Evolutionary conservation across 35 echinoderm and acorn worm species (phyloP).

Genomic region (Heliocidaris erythrogramma): DNA sequence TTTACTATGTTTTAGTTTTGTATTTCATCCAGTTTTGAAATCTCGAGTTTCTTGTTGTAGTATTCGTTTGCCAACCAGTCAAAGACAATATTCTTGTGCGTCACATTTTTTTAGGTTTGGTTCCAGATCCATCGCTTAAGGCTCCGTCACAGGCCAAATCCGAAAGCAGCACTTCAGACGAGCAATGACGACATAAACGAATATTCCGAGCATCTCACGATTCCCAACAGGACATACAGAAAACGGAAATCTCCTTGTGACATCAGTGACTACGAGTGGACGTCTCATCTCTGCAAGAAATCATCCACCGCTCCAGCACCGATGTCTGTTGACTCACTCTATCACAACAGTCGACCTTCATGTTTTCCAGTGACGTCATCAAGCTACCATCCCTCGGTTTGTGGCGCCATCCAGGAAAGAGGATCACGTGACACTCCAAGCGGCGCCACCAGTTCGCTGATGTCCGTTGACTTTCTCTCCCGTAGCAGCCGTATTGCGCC

Average conservation of each 20-base stretch:
- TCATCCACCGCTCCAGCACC: not conserved
- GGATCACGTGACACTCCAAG: not conserved
- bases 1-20: too few species aligned
- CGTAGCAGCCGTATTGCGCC: not conserved
- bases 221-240: not conserved
- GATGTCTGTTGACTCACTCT: not conserved
- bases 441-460: not conserved
- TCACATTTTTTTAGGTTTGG: not conserved
- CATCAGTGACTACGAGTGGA: not conserved
- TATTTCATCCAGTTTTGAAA: too few species aligned
- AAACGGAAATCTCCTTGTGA: not conserved
- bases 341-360: too few species aligned
- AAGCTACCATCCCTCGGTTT: not conserved
- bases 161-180: not conserved
- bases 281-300: not conserved
- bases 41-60: not conserved
- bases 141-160: not conserved
- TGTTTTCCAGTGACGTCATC: not conserved
- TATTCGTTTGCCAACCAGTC: not conserved
- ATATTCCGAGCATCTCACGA: not conserved
- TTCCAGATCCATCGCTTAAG: not conserved
- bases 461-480: constrained; percentile 4
- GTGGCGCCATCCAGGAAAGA: not conserved
- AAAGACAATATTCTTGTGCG: too few species aligned
- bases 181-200: not conserved